Evolutionary conservation across 2,113 vertebrate species (phyloP), one percentile per base, ranked within the genome.

Genomic region (Alligator mississippiensis): DNA sequence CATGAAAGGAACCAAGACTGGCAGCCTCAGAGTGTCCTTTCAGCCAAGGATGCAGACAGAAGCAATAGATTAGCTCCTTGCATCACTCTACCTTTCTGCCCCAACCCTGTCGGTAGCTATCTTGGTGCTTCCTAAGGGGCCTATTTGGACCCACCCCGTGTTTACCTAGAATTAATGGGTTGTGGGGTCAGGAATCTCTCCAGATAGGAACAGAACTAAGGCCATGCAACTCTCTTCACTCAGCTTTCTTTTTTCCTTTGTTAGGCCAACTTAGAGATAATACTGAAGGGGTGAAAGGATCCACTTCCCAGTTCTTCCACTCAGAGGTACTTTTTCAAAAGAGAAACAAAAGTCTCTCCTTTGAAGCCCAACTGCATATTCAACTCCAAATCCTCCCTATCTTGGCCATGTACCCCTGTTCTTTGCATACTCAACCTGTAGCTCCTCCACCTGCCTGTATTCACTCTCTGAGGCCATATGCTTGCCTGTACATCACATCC

Each of bases 321-420:
- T 0, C 0, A 0, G 21, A 62, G 74, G 21, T 5, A 87, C 14
- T 27, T 27, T 13, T 9, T 2, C 74, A 60, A 76, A 74, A 22
- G 15, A 58, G 3, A 55, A 1, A 6, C 11, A 13, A 8, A 25
- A 80, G 58, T 13, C 55, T 10, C 59, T 25, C 6, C 47, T 17
- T 5, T 2, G 14, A 16, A 22, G 21, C 57, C 54, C 21, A 83
- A 57, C 5, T 9, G 1, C 59, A 6, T 3, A 9, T 60, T 87
- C 34, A 10, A 25, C 63, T 30, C 58, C 55, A 5, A 2, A 58
- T 38, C 76, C 21, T 38, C 19, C n/a, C 80, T 27, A 84, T 55
- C n/a, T 28, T 62, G 5, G 47, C 34, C 13, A 21, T 61, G 90
- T n/a, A 66, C 62, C 70, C 66, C 57, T 9, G 12, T 38, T 58